Evolutionary conservation across 2,888 invertebrate species (phyloP), one percentile per base, ranked within the genome.

Genomic region (Lepidonotus clava): DNA sequence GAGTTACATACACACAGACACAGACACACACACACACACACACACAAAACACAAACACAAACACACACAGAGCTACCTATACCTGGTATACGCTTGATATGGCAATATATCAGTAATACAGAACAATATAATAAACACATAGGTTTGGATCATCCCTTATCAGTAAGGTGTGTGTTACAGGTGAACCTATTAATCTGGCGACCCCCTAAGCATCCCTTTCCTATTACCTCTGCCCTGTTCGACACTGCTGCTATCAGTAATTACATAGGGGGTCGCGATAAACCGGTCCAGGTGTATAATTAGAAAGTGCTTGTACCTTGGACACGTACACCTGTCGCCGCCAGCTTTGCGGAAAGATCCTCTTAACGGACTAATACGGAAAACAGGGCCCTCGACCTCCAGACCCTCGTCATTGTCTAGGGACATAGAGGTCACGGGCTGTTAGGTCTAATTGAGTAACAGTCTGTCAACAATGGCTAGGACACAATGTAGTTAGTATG

Each of bases 221-320:
- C 61, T 32, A 61, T 61, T 61, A 28, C 61, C 61, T 28, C 24
- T 61, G 61, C 24, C 61, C 61, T 61, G 61, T 61, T 11, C 24
- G 28, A 61, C 61, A 61, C 61, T 18, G 61, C 61, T 28, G 28
- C 28, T 61, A 61, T 61, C 61, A 61, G 61, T 61, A 61, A 61
- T 61, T 61, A 61, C 61, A 61, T 61, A 61, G 24, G 61, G 61
- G 28, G 28, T 2, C 61, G 28, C 28, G 61, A 61, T 61, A 61
- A 61, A 61, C 61, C 24, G 4, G 11, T 14, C 11, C 36, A 71
- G 38, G 71, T 71, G 71, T 71, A 71, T 71, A 71, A 71, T 71
- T 71, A 71, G 71, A 71, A 71, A 38, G 71, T 71, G 71, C 34
- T 71, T 71, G 71, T 38, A 71, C 71, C 34, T 71, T 71, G 71